Conservation (phyloP, 2,888 invertebrate genomes). For the Hypomecis punctinalis region DNA sequence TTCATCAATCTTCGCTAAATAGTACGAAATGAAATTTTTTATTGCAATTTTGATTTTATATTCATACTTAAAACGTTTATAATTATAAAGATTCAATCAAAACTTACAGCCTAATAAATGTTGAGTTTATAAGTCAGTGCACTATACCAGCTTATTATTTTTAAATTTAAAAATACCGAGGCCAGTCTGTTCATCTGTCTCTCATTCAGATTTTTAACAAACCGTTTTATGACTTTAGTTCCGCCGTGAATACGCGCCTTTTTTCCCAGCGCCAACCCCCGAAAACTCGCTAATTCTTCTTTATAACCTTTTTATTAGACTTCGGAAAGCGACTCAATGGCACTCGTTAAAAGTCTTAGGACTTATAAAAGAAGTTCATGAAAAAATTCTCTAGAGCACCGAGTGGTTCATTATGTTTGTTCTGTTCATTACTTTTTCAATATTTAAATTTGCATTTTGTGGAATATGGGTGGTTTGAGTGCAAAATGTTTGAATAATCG, state of each 20-base stretch:
- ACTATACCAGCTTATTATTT: no score
- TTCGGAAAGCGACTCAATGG: conserved; percentile 73
- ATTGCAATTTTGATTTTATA: no score
- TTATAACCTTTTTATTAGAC: conserved; percentile 77
- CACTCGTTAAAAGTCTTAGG: conserved; percentile 76
- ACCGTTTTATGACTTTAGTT: background rate
- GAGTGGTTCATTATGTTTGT: conserved; percentile 69
- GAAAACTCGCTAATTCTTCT: conserved; percentile 67
- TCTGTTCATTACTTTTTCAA: conserved; percentile 70
- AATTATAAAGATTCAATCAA: no score
- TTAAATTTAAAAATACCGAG: no score
- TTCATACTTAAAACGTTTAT: no score
- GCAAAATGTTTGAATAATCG: conserved; percentile 71
- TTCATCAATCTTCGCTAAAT: no score
- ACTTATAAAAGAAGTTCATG: conserved; percentile 64
- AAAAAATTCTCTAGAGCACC: conserved; percentile 54
- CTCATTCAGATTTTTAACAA: background rate
- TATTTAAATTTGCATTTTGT: conserved; percentile 63
- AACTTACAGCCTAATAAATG: no score
- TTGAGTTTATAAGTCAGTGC: no score
- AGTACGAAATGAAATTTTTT: no score
- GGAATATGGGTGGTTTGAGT: conserved; percentile 37
- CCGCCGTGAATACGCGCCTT: conserved; percentile 2
- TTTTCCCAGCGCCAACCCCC: conserved; percentile 32
- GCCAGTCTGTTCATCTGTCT: background rate